phyloP scores from a whole-genome alignment of 2,888 invertebrate genomes.

The Ectemnius lituratus region DNA sequence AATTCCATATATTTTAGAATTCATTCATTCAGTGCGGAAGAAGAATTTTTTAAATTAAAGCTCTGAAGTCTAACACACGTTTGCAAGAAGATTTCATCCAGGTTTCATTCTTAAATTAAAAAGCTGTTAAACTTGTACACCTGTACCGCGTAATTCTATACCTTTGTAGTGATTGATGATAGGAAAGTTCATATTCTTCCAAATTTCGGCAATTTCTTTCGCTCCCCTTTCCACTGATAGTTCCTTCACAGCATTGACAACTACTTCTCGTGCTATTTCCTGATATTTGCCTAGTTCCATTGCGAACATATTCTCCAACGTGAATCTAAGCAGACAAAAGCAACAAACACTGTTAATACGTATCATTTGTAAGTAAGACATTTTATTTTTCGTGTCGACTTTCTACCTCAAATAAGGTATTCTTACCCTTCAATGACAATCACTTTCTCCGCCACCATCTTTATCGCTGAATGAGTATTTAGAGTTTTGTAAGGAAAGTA shows the following conservation, averaged over 20 bases:
- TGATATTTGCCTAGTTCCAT: constrained; percentile 94
- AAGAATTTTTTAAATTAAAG: neutral
- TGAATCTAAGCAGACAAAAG: constrained; percentile 82
- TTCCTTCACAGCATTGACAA: constrained; percentile 93
- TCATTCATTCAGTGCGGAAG: neutral
- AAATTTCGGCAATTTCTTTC: constrained; percentile 88
- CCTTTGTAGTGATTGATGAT: constrained; percentile 84
- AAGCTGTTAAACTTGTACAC: too few relatives aligned
- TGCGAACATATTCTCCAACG: constrained; percentile 93
- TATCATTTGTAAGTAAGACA: neutral
- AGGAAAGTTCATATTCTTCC: constrained; percentile 83
- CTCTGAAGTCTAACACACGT: neutral
- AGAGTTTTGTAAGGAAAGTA: too few relatives aligned
- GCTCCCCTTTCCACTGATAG: constrained; percentile 94
- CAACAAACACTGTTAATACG: neutral
- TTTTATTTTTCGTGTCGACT: too few relatives aligned
- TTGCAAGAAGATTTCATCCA: too few relatives aligned
- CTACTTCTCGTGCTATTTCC: constrained; percentile 91
- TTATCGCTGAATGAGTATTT: too few relatives aligned
- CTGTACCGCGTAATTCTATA: constrained; percentile 1
- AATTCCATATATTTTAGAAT: neutral
- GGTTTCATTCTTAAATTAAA: too few relatives aligned
- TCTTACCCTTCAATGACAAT: too few relatives aligned
- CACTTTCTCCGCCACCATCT: too few relatives aligned
- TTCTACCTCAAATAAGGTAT: too few relatives aligned